phyloP scores from a whole-genome alignment of 2,888 invertebrate species.

The Gisinianus flammeolus region DNA sequence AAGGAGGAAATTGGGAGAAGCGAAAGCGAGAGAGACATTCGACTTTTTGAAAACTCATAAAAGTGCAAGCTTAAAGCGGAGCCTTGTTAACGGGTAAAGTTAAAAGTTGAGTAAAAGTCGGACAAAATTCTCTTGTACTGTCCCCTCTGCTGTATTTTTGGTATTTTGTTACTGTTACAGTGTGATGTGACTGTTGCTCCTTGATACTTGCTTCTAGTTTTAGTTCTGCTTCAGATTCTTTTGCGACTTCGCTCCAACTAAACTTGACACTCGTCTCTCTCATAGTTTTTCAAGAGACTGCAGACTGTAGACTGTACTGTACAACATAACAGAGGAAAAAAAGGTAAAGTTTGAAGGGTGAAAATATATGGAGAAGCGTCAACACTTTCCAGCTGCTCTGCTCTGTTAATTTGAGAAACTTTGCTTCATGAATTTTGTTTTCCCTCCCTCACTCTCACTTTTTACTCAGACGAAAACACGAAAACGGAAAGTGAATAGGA shows the following conservation, averaged over 20 bases:
- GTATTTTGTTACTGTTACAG: background rate
- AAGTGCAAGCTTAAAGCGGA: background rate
- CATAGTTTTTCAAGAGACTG: background rate
- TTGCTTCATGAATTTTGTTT: slow-evolving; percentile 25
- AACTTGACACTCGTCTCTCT: background rate
- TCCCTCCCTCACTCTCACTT: slow-evolving; percentile 6
- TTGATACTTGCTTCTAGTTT: background rate
- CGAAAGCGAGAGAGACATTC: background rate
- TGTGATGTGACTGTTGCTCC: background rate
- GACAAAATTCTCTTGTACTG: background rate
- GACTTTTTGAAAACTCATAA: too few relatives aligned
- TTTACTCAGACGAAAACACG: background rate
- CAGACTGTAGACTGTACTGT: background rate
- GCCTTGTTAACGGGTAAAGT: background rate
- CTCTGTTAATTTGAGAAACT: slow-evolving; percentile 35
- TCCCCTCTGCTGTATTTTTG: background rate
- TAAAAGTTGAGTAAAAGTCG: background rate
- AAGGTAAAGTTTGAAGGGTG: slow-evolving; percentile 18
- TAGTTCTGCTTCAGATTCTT: background rate
- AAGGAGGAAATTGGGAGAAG: background rate
- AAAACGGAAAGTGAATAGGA: background rate
- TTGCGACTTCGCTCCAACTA: background rate
- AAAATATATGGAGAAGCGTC: slow-evolving; percentile 29
- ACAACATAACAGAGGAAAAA: background rate
- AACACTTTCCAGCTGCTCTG: slow-evolving; percentile 36